A percentile compares a stretch with the other conserved stretches of the same genome.
Evolutionary conservation across 2,797 vertebrate species (phyloP).

Genomic region (Rhabdophis nuchalis): DNA sequence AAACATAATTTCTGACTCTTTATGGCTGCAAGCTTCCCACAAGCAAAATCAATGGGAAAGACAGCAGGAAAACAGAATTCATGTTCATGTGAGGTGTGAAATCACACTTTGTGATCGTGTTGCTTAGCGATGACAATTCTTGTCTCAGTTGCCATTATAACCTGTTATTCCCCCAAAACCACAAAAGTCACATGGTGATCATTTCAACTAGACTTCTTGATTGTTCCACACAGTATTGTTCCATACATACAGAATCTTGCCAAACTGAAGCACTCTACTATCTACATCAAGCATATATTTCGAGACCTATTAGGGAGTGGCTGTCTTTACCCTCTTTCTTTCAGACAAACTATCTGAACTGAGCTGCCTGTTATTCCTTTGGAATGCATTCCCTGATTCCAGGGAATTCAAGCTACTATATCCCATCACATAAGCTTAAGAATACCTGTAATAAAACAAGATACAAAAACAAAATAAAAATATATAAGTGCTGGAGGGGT

Average conservation of each 20-base stretch:
- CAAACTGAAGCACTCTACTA: not conserved
- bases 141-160: not conserved
- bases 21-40: not conserved
- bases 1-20: not conserved
- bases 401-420: too few species aligned
- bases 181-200: not conserved
- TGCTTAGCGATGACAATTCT: not conserved
- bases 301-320: too few species aligned
- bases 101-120: not conserved
- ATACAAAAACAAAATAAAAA: not conserved
- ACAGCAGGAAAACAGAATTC: not conserved
- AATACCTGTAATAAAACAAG: not conserved
- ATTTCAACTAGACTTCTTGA: not conserved
- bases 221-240: not conserved
- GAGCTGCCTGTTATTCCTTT: too few species aligned
- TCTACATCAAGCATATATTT: too few species aligned
- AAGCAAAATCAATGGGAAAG: not conserved
- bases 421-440: too few species aligned
- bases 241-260: not conserved
- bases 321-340: too few species aligned
- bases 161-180: not conserved
- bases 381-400: too few species aligned
- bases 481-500: not conserved
- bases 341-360: too few species aligned
- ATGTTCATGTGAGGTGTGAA: not conserved